These are phyloP conservation scores for Pteronotus mesoamericanus DNA, from an alignment of 2,797 vertebrate genomes.

Conservation along the genomic window DNA sequence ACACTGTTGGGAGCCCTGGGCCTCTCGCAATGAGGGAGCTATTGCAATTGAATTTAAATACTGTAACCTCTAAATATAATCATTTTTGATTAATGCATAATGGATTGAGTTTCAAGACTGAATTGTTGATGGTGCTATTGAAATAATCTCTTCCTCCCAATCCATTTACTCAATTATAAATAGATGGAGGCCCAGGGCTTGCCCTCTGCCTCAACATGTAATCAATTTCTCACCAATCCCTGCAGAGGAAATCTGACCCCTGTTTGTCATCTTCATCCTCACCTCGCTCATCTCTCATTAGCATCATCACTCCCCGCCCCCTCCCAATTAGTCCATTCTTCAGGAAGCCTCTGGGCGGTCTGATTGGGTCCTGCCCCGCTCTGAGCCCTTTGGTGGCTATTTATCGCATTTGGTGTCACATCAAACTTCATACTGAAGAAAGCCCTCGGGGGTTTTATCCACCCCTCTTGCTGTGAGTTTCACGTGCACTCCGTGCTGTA, in stretches of 20 bases:
- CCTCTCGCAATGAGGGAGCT: background rate
- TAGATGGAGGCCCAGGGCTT: background rate
- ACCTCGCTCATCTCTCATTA: background rate
- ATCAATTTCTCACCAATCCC: background rate
- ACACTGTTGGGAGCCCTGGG: background rate
- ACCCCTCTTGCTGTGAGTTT: background rate
- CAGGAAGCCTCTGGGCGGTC: background rate
- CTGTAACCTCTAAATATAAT: constrained; percentile 30
- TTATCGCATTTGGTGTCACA: background rate
- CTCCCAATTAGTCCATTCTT: background rate
- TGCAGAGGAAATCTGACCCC: background rate
- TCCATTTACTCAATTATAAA: background rate
- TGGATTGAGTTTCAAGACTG: background rate
- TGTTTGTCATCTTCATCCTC: background rate
- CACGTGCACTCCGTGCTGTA: background rate
- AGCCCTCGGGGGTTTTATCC: background rate
- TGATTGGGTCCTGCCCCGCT: background rate
- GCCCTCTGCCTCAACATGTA: background rate
- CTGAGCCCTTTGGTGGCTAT: background rate
- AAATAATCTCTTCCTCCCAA: background rate
- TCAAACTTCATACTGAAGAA: background rate
- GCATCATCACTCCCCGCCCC: background rate
- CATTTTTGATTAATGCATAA: background rate
- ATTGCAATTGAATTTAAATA: constrained; percentile 35
- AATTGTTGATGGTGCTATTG: background rate